Evolutionary conservation across 2,113 vertebrate genomes (phyloP).

Genomic region (Probosciger aterrimus): DNA sequence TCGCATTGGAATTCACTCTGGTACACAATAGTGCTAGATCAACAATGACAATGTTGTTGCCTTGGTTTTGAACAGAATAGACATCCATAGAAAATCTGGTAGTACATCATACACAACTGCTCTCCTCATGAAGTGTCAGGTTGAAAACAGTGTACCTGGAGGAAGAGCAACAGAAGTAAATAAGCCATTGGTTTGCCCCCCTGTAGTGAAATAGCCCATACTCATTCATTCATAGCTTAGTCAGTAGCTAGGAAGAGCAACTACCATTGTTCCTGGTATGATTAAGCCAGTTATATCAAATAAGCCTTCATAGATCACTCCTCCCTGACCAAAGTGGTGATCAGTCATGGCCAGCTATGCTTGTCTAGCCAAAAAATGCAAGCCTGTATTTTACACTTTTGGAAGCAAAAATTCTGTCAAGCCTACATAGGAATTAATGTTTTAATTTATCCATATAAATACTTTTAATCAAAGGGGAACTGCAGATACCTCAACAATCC

Average conservation of each 20-base stretch:
- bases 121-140: background rate
- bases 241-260: background rate
- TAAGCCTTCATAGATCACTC: background rate
- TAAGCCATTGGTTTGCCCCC: background rate
- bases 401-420: background rate
- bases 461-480: background rate
- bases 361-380: background rate
- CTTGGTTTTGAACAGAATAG: background rate
- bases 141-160: background rate
- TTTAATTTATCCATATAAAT: background rate
- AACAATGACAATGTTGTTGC: background rate
- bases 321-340: background rate
- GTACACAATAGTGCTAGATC: conserved; percentile 64
- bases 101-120: background rate
- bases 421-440: background rate
- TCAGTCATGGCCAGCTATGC: background rate
- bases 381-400: background rate
- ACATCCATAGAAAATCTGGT: background rate
- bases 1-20: conserved; percentile 97
- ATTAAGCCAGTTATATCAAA: background rate
- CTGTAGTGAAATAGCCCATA: background rate
- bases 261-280: background rate
- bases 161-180: background rate
- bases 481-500: background rate
- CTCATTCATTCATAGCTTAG: background rate